phyloP scores from a whole-genome alignment of 1,140 invertebrate genomes.

The Chlorops oryzae region DNA sequence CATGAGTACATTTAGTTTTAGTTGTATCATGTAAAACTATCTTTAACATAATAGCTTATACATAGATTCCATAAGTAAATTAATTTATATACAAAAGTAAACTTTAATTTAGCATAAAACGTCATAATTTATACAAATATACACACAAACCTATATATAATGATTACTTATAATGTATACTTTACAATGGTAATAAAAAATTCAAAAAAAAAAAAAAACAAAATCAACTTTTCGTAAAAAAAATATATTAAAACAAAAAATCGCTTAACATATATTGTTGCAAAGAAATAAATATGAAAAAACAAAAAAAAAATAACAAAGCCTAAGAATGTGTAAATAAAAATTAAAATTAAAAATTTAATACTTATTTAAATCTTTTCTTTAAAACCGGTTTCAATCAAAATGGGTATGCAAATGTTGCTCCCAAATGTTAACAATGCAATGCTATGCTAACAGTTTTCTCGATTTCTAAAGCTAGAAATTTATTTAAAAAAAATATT shows the following conservation, averaged over 20 bases:
- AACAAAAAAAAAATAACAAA: conserved; percentile 14
- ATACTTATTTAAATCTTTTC: too few relatives aligned
- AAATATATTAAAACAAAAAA: neutral
- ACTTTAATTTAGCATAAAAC: neutral
- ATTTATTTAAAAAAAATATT: too few relatives aligned
- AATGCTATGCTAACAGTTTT: too few relatives aligned
- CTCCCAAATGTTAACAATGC: too few relatives aligned
- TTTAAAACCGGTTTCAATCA: too few relatives aligned
- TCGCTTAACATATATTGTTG: too few relatives aligned
- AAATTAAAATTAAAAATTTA: neutral
- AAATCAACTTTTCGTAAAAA: neutral
- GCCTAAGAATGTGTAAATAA: neutral
- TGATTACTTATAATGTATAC: conserved; percentile 11
- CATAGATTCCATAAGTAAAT: conserved; percentile 1
- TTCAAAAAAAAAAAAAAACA: too few relatives aligned
- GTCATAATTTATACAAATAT: neutral
- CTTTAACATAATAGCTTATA: conserved; percentile 9
- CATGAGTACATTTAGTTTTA: too few relatives aligned
- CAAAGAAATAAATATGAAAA: too few relatives aligned
- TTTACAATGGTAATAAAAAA: conserved; percentile 7
- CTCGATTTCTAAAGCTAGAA: too few relatives aligned
- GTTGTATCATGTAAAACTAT: conserved; percentile 8
- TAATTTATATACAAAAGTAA: conserved; percentile 25
- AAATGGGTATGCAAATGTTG: too few relatives aligned
- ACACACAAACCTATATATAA: neutral